Percentiles rank a stretch among this genome's conserved stretches.
Conservation (phyloP, 2,888 invertebrate species). For the Cantharis lateralis region DNA sequence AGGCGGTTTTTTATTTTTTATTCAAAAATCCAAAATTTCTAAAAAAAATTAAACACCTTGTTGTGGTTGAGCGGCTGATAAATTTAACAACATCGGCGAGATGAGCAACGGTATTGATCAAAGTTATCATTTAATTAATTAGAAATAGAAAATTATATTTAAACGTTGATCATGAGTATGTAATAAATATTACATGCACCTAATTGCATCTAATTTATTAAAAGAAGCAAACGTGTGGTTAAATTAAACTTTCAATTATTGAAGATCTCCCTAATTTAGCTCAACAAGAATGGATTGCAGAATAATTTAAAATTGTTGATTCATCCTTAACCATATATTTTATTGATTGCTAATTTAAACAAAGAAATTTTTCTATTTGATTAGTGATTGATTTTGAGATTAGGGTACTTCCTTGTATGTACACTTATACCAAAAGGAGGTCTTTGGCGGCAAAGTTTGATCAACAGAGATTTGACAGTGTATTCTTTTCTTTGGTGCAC, state of each 20-base stretch:
- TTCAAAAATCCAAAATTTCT: no score
- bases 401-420: slow-evolving; percentile 1
- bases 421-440: slow-evolving; percentile 1
- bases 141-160: not conserved
- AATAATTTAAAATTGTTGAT: slow-evolving; percentile 7
- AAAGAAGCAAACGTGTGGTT: not conserved
- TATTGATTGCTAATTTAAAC: slow-evolving; percentile 9
- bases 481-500: slow-evolving; percentile 6
- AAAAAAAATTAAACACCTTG: no score
- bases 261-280: not conserved
- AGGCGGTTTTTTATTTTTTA: no score
- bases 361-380: slow-evolving; percentile 13
- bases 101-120: not conserved
- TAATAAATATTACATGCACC: not conserved
- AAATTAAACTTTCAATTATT: not conserved
- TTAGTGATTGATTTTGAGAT: not conserved
- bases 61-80: not conserved
- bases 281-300: not conserved
- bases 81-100: not conserved
- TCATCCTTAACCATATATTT: slow-evolving; percentile 1
- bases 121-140: not conserved
- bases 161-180: not conserved
- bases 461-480: slow-evolving; percentile 7
- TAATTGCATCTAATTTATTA: not conserved
- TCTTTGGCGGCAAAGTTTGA: not conserved